Percentiles rank a stretch among this genome's conserved stretches.
Conservation (phyloP, 2,888 invertebrate genomes). For the Liopterus haemorrhoidalis region DNA sequence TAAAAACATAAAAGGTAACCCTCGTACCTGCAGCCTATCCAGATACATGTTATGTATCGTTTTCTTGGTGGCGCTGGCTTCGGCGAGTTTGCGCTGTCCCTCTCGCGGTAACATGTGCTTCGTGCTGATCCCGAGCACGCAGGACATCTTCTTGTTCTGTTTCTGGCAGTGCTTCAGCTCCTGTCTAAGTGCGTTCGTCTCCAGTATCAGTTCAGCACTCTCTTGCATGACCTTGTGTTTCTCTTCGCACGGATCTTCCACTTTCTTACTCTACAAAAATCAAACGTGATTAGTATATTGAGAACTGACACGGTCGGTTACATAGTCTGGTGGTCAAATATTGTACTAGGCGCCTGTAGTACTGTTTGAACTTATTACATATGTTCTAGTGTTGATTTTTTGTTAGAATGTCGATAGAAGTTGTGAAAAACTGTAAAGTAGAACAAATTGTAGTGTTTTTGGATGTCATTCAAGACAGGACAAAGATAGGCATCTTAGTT, state of each 20-base stretch:
- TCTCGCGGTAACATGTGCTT: conserved; percentile 54
- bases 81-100: conserved; percentile 58
- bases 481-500: too few species aligned
- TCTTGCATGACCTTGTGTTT: conserved; percentile 54
- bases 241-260: conserved; percentile 37
- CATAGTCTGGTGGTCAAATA: too few species aligned
- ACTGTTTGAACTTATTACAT: too few species aligned
- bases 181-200: conserved; percentile 68
- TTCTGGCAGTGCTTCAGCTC: conserved; percentile 61
- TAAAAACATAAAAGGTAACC: too few species aligned
- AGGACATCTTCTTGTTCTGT: conserved; percentile 66
- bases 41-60: conserved; percentile 55
- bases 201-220: conserved; percentile 68
- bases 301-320: too few species aligned
- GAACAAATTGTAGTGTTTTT: too few species aligned
- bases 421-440: too few species aligned
- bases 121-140: conserved; percentile 58
- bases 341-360: too few species aligned
- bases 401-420: too few species aligned
- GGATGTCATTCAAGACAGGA: too few species aligned
- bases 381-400: too few species aligned
- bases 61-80: conserved; percentile 56
- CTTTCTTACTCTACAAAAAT: conserved; percentile 11
- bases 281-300: background rate
- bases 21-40: conserved; percentile 47